Evolutionary conservation across 2,797 vertebrate genomes (phyloP).

Genomic region (Botia kubotai): DNA sequence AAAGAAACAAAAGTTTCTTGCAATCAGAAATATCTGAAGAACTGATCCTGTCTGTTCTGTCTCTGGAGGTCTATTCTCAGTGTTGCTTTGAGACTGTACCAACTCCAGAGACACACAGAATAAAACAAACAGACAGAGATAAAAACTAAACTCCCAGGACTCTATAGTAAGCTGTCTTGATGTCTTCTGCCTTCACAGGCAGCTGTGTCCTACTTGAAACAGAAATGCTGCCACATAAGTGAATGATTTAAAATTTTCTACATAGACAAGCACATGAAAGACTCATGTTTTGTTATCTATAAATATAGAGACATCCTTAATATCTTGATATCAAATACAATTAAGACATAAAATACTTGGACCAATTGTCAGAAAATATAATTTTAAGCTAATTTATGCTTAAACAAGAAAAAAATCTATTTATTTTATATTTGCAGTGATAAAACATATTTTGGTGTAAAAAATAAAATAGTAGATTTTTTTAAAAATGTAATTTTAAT

Average conservation of each 20-base stretch:
- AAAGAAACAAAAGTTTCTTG: slow-evolving; percentile 10
- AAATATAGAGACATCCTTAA: background rate
- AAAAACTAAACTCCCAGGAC: background rate
- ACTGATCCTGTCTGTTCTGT: background rate
- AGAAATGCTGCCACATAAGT: background rate
- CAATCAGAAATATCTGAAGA: slow-evolving; percentile 26
- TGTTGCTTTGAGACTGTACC: background rate
- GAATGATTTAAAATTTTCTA: background rate
- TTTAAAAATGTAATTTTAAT: no score
- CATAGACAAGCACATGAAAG: background rate
- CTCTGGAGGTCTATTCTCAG: slow-evolving; percentile 26
- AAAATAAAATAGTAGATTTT: no score
- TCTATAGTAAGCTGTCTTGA: background rate
- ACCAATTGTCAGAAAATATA: no score
- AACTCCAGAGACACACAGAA: background rate
- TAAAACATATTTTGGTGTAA: no score
- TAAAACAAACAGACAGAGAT: background rate
- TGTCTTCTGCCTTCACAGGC: background rate
- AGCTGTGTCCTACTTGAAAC: background rate
- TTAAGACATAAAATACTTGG: no score
- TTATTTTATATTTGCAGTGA: no score
- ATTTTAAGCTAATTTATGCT: no score
- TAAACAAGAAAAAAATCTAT: no score
- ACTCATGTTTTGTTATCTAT: background rate
- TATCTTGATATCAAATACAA: no score